These are phyloP conservation scores for Allygus modestus DNA, from an alignment of 2,888 invertebrate genomes.

Conservation along the genomic window DNA sequence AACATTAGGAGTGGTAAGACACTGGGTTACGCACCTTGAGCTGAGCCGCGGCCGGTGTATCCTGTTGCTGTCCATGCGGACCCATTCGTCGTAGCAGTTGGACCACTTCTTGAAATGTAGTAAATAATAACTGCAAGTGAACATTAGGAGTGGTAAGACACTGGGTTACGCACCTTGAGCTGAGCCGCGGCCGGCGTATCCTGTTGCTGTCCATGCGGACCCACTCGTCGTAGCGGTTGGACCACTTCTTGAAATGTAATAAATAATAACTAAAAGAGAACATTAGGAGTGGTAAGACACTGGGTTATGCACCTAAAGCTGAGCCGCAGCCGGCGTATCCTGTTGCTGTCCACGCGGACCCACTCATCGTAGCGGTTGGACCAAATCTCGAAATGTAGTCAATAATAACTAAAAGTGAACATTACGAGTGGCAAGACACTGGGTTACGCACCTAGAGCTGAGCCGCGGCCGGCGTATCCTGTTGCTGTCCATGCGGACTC, in stretches of 20 bases:
- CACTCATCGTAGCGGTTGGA: slow-evolving; percentile 88
- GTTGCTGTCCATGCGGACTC: slow-evolving; percentile 93
- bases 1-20: too few species aligned
- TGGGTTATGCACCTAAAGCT: background rate
- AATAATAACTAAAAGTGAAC: too few species aligned
- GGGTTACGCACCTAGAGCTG: background rate
- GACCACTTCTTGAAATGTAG: slow-evolving; percentile 90
- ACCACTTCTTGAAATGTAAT: slow-evolving; percentile 91
- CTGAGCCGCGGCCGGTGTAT: slow-evolving; percentile 73
- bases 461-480: slow-evolving; percentile 76
- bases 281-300: too few species aligned
- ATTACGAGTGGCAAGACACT: too few species aligned
- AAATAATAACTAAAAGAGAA: too few species aligned
- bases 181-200: slow-evolving; percentile 73
- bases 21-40: background rate
- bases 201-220: slow-evolving; percentile 91
- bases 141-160: too few species aligned
- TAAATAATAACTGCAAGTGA: too few species aligned
- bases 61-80: slow-evolving; percentile 90
- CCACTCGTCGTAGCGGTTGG: slow-evolving; percentile 90
- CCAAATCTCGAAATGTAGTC: slow-evolving; percentile 92
- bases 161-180: background rate
- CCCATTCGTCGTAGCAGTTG: slow-evolving; percentile 91
- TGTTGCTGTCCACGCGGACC: slow-evolving; percentile 92
- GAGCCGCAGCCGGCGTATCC: slow-evolving; percentile 75